Base-by-base conservation (phyloP, 2,888 invertebrate genomes). In the Thera britannica region DNA sequence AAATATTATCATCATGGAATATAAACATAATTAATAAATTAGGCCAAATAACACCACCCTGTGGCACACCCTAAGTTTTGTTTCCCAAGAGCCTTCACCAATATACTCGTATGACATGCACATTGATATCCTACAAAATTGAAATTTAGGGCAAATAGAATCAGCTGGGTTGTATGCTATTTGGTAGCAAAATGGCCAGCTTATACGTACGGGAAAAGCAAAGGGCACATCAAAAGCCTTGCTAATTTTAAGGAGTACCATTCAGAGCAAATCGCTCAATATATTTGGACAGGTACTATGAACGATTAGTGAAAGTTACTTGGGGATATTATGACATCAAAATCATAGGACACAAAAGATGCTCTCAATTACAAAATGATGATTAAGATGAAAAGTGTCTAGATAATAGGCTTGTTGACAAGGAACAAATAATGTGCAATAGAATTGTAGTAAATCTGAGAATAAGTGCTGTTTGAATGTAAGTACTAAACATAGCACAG, bases 11-110 rank as follows among this genome's bases (percentile, higher is more conserved):
- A 34, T 35, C 11, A n/a, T 41, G 46, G 54, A 34, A 59, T 12
- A 36, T 8, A 34, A 60, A 44, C 46, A 7, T n/a, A 55, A 66
- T 49, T 59, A 60, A 63, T 63, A 65, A 57, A 56, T 61, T 59
- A 61, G 63, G 72, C 46, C 51, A 60, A 61, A 65, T 46, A 70
- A 52, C 12, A 55, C 48, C 49, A 54, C 69, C 72, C 61, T 71
- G 70, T 38, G 62, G 58, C 64, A 68, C 65, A n/a, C 68, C 61
- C 23, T 46, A 8, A 56, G 12, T 36, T 36, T 3, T 7, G 48
- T 52, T 57, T 51, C 65, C 64, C 62, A 56, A 63, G 56, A 58
- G 44, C 3, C 12, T 52, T 63, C 34, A 57, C 56, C 48, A 44
- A 56, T 58, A 9, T 34, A 12, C 23, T 23, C 5, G 44, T 41